Percentiles rank a stretch among this genome's conserved stretches.
These are phyloP conservation scores for Anaspis maculata DNA, from an alignment of 2,888 invertebrate species.

Conservation along the genomic window DNA sequence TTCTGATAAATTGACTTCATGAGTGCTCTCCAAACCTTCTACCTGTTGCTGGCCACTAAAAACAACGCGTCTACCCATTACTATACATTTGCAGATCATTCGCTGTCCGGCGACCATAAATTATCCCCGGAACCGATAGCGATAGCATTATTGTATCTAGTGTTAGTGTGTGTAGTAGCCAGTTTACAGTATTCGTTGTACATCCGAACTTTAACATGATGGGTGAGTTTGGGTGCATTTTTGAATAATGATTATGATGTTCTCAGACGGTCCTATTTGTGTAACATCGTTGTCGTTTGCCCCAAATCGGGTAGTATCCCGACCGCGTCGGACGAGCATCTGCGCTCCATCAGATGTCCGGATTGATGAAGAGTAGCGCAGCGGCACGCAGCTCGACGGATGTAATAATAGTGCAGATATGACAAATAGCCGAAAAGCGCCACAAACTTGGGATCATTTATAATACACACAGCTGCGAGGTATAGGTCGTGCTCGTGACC, in stretches of 20 bases:
- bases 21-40: slow-evolving; percentile 33
- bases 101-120: slow-evolving; percentile 16
- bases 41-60: slow-evolving; percentile 34
- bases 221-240: slow-evolving; percentile 7
- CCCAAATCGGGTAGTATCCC: slow-evolving; percentile 7
- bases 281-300: slow-evolving; percentile 10
- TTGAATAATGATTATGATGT: slow-evolving; percentile 10
- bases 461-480: slow-evolving; percentile 43
- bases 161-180: too few species aligned
- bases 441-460: slow-evolving; percentile 45
- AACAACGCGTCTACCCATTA: slow-evolving; percentile 28
- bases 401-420: slow-evolving; percentile 43
- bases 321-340: slow-evolving; percentile 14
- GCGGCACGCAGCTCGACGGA: slow-evolving; percentile 32
- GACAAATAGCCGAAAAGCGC: slow-evolving; percentile 44
- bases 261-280: slow-evolving; percentile 6
- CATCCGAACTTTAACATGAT: too few species aligned
- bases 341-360: slow-evolving; percentile 30
- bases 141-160: not conserved
- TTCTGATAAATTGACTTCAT: slow-evolving; percentile 35
- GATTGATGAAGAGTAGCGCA: slow-evolving; percentile 33
- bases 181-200: too few species aligned
- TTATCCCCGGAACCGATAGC: slow-evolving; percentile 13
- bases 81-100: slow-evolving; percentile 22
- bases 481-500: slow-evolving; percentile 35